Base-by-base conservation (phyloP, 1,140 invertebrate genomes). In the Paralvinella palmiformis region DNA sequence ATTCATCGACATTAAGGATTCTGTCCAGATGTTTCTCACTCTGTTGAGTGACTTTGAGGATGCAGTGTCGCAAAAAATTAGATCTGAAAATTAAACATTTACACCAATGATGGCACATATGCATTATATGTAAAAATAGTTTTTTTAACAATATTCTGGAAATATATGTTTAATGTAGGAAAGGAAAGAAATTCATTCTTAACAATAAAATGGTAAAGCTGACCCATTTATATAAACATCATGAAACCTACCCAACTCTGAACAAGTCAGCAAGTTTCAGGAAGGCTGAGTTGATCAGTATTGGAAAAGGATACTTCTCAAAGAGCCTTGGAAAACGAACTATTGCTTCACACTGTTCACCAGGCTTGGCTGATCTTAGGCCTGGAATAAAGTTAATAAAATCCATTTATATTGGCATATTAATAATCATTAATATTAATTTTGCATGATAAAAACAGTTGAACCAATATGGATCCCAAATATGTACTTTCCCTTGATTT, bases 291-390 rank as follows among this genome's bases (percentile, higher is more conserved):
- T 97, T 98, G 27, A 98, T 97, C 1, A 98, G 81, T 75, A 98
- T 97, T 1, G 95, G 94, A 81, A 98, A 98, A 2, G 94, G 94
- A 80, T 96, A 96, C 81, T 95, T 96, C 77, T 96, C 93, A 81
- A 97, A 96, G 0, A 98, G 80, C 45, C 89, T 85, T 1, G 94
- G 94, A 83, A 96, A 97, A 52, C 91, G 86, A 0, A 97, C 93
- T 68, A 98, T 95, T 0, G 94, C 91, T 83, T 97, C 94, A 79
- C 92, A 96, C 83, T 97, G 93, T 76, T 96, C 92, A 27, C 94
- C 94, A 56, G 92, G 88, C 83, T 91, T 92, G 41, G 85, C 83
- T 1, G 93, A 96, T 52, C 92, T 83, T 29, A 96, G 81, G 59
- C 92, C 92, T 93, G 71, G 44, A 60, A 60, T 41, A 41, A 10